These are phyloP conservation scores for Hylaeus anthracinus DNA, from an alignment of 1,140 invertebrate genomes.

Conservation along the genomic window DNA sequence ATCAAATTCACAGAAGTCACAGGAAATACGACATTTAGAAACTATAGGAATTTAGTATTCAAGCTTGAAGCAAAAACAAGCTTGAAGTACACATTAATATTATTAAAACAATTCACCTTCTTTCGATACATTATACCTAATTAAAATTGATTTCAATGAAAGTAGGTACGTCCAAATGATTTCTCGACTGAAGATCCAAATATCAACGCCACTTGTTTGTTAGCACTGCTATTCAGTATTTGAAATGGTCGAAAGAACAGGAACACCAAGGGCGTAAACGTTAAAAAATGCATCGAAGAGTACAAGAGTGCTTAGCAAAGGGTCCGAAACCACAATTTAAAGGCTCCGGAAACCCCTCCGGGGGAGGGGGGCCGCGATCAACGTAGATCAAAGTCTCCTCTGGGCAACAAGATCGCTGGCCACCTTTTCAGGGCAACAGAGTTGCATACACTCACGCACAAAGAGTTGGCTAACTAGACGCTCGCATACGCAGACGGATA, in stretches of 20 bases:
- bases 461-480: conserved; percentile 21
- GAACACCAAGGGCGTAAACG: not conserved
- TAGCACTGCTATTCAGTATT: not conserved
- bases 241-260: not conserved
- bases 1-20: too few species aligned
- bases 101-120: too few species aligned
- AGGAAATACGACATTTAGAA: too few species aligned
- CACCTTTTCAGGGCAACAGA: conserved; percentile 29
- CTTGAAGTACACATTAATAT: too few species aligned
- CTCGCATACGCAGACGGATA: not conserved
- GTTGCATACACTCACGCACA: conserved; percentile 2
- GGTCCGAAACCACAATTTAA: conserved; percentile 18
- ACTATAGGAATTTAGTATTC: too few species aligned
- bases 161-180: too few species aligned
- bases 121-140: too few species aligned
- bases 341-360: not conserved
- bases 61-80: too few species aligned
- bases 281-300: not conserved
- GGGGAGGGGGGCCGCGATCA: conserved; percentile 1
- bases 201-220: too few species aligned
- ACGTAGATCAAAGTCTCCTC: conserved; percentile 29
- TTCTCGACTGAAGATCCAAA: too few species aligned
- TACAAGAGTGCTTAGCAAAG: not conserved
- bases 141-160: too few species aligned
- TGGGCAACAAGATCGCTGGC: not conserved